A percentile compares a stretch with the other conserved stretches of the same genome.
phyloP scores from a whole-genome alignment of 30 jellyfish, hydroid and myxozoan genomes.

The Aurelia aurita complex sp. Pacific region DNA sequence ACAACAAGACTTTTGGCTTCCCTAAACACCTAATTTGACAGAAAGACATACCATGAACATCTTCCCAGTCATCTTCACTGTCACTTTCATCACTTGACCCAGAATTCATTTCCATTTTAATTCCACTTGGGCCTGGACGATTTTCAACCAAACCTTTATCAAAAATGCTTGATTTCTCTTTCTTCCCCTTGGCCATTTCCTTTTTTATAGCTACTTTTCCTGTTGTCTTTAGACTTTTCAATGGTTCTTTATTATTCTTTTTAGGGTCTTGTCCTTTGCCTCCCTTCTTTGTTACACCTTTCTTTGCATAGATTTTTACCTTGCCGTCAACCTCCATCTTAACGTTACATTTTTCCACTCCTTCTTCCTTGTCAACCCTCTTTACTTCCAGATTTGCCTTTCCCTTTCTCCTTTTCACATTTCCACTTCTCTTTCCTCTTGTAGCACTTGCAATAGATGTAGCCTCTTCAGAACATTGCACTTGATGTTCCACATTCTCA shows the following conservation, averaged over 20 bases:
- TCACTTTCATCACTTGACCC: conserved; percentile 44
- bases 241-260: not conserved
- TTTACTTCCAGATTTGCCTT: not conserved
- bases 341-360: not conserved
- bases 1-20: not conserved
- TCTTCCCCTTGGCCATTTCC: not conserved
- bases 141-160: not conserved
- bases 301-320: not conserved
- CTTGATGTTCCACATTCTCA: too few species aligned
- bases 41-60: conserved; percentile 77
- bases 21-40: not conserved
- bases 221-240: not conserved
- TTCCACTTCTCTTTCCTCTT: not conserved
- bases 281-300: not conserved
- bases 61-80: conserved; percentile 90
- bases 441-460: not conserved
- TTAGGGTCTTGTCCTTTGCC: not conserved
- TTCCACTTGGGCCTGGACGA: conserved; percentile 21
- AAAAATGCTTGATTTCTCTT: not conserved
- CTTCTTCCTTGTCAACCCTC: not conserved
- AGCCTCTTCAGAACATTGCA: too few species aligned
- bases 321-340: not conserved
- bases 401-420: not conserved
- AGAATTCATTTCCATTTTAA: not conserved
- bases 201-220: not conserved